Evolutionary conservation across 2,113 vertebrate species (phyloP).

Genomic region (Phyllopteryx taeniolatus): DNA sequence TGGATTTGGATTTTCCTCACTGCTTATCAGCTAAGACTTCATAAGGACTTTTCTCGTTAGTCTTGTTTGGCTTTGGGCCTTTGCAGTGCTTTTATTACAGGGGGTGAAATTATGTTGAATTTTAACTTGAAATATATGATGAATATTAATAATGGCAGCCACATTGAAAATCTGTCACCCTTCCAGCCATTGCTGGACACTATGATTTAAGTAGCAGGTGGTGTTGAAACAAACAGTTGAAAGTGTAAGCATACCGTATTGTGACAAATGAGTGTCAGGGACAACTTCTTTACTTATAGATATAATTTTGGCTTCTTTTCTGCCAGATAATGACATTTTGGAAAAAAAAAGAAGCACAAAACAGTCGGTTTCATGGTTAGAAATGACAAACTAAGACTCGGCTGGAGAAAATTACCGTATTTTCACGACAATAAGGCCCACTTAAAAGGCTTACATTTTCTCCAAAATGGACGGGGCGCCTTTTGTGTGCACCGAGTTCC

Average conservation of each 20-base stretch:
- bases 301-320: no score
- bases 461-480: no score
- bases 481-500: no score
- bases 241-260: neutral
- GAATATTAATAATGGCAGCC: neutral
- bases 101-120: neutral
- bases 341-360: neutral
- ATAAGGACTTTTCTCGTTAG: constrained; percentile 1
- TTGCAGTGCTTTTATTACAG: neutral
- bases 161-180: neutral
- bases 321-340: no score
- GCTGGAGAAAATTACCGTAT: no score
- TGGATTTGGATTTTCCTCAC: neutral
- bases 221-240: neutral
- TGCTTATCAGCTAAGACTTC: neutral
- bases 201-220: neutral
- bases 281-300: neutral
- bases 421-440: no score
- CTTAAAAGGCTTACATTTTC: no score
- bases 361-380: no score
- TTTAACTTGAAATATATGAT: neutral
- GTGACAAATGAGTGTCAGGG: neutral
- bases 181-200: neutral
- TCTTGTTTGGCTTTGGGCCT: neutral
- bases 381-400: no score